Evolutionary conservation across 2,888 invertebrate genomes (phyloP).

Genomic region (Ennomos fuscantarius): DNA sequence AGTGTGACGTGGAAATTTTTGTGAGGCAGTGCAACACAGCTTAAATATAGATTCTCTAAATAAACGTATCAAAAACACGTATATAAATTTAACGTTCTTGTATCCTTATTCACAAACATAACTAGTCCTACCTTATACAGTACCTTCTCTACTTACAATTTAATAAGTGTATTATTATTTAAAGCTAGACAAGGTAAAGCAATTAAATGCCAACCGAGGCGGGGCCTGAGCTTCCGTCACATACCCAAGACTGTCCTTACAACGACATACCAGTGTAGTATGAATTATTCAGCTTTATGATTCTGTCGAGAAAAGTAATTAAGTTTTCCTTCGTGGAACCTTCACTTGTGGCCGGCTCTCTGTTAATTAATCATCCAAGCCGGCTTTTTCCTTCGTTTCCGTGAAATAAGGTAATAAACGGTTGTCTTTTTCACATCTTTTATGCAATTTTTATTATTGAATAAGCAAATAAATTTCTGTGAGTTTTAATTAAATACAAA

Average conservation of each 20-base stretch:
- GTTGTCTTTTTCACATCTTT: constrained; percentile 70
- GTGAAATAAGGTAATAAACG: constrained; percentile 72
- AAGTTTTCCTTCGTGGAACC: constrained; percentile 69
- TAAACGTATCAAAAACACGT: no score
- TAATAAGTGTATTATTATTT: no score
- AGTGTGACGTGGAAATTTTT: no score
- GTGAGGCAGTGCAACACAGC: no score
- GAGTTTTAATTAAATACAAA: constrained; percentile 57
- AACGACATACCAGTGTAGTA: constrained; percentile 48
- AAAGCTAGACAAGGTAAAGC: constrained; percentile 48
- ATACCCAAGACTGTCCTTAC: constrained; percentile 55
- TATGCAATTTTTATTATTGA: constrained; percentile 66
- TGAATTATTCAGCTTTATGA: constrained; percentile 64
- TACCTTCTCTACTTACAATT: no score
- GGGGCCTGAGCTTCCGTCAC: constrained; percentile 42
- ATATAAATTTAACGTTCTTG: no score
- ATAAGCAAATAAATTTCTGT: constrained; percentile 62
- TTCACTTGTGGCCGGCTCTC: constrained; percentile 66
- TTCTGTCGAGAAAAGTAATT: constrained; percentile 77
- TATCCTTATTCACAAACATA: no score
- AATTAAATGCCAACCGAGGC: constrained; percentile 59
- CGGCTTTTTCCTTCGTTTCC: constrained; percentile 67
- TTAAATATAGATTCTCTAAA: no score
- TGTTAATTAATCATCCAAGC: constrained; percentile 76
- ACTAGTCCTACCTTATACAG: no score